These are phyloP conservation scores for Mola mola DNA, from an alignment of 2,113 vertebrate species.

Conservation along the genomic window DNA sequence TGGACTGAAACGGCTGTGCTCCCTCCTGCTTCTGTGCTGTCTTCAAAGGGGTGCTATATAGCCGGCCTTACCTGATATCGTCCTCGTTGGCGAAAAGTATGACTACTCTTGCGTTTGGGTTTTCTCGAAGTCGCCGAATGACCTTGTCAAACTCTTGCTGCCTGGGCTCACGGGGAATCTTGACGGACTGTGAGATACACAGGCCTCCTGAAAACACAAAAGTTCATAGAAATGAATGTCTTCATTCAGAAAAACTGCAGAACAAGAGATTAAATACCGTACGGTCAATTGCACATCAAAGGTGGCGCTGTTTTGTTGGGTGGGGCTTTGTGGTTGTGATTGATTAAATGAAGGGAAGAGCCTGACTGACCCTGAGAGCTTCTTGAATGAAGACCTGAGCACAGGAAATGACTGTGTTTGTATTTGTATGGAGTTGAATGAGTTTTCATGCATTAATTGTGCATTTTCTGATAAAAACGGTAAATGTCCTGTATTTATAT, in stretches of 20 bases:
- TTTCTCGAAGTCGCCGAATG: slow-evolving; percentile 93
- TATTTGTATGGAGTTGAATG: too few species aligned
- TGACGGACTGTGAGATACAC: slow-evolving; percentile 97
- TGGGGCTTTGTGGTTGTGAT: too few species aligned
- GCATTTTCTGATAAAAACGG: too few species aligned
- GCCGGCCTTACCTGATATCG: slow-evolving; percentile 89
- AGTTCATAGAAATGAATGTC: not conserved
- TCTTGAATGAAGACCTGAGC: too few species aligned
- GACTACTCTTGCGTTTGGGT: slow-evolving; percentile 93
- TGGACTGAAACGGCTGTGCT: not conserved
- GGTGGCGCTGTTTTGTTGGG: too few species aligned
- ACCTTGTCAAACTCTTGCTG: slow-evolving; percentile 96
- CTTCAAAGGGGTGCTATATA: slow-evolving; percentile 35
- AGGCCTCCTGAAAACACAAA: slow-evolving; percentile 86
- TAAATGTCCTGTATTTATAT: too few species aligned
- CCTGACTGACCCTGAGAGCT: too few species aligned
- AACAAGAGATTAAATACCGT: not conserved
- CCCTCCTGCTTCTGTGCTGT: slow-evolving; percentile 6
- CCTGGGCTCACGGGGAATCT: slow-evolving; percentile 96
- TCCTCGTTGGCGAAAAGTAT: slow-evolving; percentile 98
- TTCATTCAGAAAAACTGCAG: not conserved
- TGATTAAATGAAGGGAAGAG: too few species aligned
- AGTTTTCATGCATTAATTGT: too few species aligned
- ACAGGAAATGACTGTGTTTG: too few species aligned
- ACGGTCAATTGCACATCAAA: not conserved